Conservation (phyloP, 2,113 vertebrate species). For the Colaptes auratus region DNA sequence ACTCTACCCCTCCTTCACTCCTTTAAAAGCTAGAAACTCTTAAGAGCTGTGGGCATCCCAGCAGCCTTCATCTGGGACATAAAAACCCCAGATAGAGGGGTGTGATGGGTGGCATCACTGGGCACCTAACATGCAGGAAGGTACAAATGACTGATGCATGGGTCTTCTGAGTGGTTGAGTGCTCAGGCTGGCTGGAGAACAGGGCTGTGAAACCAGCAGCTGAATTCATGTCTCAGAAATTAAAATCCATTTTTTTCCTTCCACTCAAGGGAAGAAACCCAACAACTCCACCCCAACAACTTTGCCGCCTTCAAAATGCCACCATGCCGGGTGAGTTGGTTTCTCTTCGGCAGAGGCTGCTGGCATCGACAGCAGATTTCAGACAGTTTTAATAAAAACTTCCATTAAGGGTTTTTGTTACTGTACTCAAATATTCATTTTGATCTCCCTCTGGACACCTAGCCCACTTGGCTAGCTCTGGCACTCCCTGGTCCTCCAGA, state of each 20-base stretch:
- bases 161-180: background rate
- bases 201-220: background rate
- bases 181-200: background rate
- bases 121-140: background rate
- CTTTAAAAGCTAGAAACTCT: background rate
- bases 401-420: background rate
- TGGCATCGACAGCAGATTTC: background rate
- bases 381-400: background rate
- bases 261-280: background rate
- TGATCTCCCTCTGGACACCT: background rate
- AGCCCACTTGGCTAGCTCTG: background rate
- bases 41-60: background rate
- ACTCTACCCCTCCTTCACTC: background rate
- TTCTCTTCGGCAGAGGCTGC: background rate
- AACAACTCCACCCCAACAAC: background rate
- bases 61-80: background rate
- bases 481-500: background rate
- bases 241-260: background rate
- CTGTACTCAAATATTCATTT: background rate
- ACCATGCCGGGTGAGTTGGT: accelerated
- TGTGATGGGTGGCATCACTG: background rate
- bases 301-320: background rate
- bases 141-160: background rate
- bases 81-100: background rate
- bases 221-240: background rate